These are phyloP conservation scores for Silurus glanis DNA, from an alignment of 2,113 vertebrate genomes.

Conservation along the genomic window DNA sequence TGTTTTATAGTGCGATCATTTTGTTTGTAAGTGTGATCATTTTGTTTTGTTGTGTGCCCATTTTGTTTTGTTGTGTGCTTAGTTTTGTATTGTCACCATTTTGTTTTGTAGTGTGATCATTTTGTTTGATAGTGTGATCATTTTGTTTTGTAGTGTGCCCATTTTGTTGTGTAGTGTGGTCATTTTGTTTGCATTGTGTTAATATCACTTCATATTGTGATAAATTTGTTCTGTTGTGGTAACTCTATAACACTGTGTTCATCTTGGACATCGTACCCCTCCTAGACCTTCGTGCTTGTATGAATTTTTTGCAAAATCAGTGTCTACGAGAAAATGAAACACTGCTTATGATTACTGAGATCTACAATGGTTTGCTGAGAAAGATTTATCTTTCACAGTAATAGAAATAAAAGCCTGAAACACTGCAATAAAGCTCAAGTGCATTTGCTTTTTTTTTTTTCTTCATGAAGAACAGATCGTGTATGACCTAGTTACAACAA, in stretches of 20 bases:
- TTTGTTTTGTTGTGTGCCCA: neutral
- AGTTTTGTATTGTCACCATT: too few species aligned
- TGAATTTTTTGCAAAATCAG: neutral
- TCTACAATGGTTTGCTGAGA: neutral
- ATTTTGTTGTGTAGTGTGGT: neutral
- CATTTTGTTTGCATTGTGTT: neutral
- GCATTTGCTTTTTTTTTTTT: neutral
- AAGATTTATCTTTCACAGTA: too few species aligned
- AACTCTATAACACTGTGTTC: neutral
- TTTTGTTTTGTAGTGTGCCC: neutral
- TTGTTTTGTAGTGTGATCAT: neutral
- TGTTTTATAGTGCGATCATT: neutral
- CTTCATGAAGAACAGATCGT: neutral
- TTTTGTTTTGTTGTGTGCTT: neutral
- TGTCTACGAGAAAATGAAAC: neutral
- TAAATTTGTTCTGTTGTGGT: neutral
- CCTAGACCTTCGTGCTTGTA: too few species aligned
- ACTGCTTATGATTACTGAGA: neutral
- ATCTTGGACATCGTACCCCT: neutral
- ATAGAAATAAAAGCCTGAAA: neutral
- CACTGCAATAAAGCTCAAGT: neutral
- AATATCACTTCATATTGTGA: neutral
- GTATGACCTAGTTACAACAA: constrained; percentile 21
- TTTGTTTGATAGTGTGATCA: neutral
- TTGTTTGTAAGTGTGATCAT: neutral